These are phyloP conservation scores for Lamellibrachia satsuma DNA, from an alignment of 2,888 invertebrate species.

Conservation along the genomic window DNA sequence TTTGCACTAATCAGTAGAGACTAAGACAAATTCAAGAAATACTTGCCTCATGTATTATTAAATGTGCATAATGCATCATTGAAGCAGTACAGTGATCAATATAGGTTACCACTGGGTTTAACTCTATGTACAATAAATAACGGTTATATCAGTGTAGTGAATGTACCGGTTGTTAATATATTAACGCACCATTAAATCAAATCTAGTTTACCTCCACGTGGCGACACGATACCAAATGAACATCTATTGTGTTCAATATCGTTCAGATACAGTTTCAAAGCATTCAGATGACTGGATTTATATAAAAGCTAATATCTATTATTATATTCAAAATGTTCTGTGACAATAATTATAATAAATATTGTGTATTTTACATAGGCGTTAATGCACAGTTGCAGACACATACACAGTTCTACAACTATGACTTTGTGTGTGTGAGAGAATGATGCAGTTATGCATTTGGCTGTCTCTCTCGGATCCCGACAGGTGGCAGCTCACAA, in stretches of 20 bases:
- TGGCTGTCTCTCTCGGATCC: background rate
- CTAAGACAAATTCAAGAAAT: background rate
- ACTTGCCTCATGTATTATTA: background rate
- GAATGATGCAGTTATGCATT: background rate
- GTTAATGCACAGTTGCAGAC: background rate
- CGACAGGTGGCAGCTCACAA: background rate
- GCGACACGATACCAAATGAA: too few species aligned
- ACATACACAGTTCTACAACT: background rate
- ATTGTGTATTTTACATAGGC: background rate
- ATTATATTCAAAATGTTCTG: background rate
- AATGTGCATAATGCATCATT: background rate
- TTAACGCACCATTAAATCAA: background rate
- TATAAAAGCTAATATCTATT: background rate
- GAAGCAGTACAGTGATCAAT: background rate
- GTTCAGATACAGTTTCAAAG: background rate
- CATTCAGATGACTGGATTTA: background rate
- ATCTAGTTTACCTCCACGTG: background rate
- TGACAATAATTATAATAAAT: conserved; percentile 1
- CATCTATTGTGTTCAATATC: background rate
- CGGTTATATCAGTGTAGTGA: background rate
- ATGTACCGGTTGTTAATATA: background rate
- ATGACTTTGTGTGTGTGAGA: background rate
- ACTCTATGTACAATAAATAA: background rate
- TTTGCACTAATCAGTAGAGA: background rate
- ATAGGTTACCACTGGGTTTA: background rate